Evolutionary conservation across 2,888 invertebrate species (phyloP).

Genomic region (Anaspis maculata): DNA sequence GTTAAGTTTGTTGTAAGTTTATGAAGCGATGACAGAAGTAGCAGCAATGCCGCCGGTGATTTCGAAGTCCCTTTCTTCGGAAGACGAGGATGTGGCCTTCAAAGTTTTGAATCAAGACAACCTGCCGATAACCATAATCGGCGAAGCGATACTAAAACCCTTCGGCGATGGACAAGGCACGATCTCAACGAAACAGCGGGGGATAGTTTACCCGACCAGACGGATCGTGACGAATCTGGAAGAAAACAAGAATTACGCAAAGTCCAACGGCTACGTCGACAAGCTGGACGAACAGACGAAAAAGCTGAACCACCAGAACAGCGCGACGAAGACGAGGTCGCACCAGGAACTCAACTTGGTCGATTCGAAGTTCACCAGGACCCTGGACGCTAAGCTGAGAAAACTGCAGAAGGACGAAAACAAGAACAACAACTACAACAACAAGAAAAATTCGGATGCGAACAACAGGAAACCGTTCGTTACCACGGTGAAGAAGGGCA

Average conservation of each 20-base stretch:
- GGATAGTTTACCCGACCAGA: slow-evolving; percentile 48
- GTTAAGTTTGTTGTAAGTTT: too few relatives aligned
- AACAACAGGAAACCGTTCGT: slow-evolving; percentile 53
- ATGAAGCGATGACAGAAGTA: slow-evolving; percentile 16
- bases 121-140: slow-evolving; percentile 34
- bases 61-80: slow-evolving; percentile 26
- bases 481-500: slow-evolving; percentile 72
- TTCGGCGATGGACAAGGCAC: slow-evolving; percentile 35
- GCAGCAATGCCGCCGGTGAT: slow-evolving; percentile 28
- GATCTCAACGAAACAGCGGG: slow-evolving; percentile 44
- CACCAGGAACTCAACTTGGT: slow-evolving; percentile 42
- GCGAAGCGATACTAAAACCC: slow-evolving; percentile 37
- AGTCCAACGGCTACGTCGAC: slow-evolving; percentile 34
- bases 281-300: slow-evolving; percentile 26
- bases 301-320: slow-evolving; percentile 21
- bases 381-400: slow-evolving; percentile 62
- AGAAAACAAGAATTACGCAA: slow-evolving; percentile 26
- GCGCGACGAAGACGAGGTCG: slow-evolving; percentile 35
- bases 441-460: slow-evolving; percentile 12
- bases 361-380: slow-evolving; percentile 54
- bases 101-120: slow-evolving; percentile 41
- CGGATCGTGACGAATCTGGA: slow-evolving; percentile 35
- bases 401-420: slow-evolving; percentile 57
- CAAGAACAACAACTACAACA: slow-evolving; percentile 9
- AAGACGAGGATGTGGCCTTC: slow-evolving; percentile 37